A percentile compares a stretch with the other conserved stretches of the same genome.
Conservation (phyloP, 2,113 vertebrate species). For the Rostratula benghalensis region DNA sequence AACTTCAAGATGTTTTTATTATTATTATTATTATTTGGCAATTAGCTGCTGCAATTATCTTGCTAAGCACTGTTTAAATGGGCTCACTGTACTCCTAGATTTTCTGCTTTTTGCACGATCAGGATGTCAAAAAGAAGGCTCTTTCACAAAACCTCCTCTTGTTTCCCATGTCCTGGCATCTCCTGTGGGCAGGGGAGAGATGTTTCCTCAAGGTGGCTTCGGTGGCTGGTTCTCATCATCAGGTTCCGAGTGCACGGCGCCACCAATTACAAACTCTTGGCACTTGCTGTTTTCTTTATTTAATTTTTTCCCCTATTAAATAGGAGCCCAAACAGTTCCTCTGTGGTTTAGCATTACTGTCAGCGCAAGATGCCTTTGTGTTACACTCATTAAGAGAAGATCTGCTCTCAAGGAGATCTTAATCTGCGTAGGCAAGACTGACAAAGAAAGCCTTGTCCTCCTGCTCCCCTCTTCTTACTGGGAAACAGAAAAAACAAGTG, state of each 20-base stretch:
- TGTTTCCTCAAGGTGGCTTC: not conserved
- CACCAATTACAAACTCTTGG: not conserved
- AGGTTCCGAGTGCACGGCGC: not conserved
- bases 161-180: not conserved
- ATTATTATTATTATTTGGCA: constrained; percentile 59
- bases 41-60: constrained; percentile 65
- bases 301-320: not conserved
- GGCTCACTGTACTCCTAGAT: not conserved
- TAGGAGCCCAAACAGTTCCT: not conserved
- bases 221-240: accelerated
- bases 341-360: not conserved
- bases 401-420: not conserved
- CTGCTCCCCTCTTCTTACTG: not conserved
- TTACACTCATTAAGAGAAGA: not conserved
- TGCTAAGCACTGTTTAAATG: not conserved
- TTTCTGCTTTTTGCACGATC: not conserved
- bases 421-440: not conserved
- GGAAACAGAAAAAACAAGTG: not conserved
- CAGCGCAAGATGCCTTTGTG: not conserved
- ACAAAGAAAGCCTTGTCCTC: not conserved
- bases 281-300: not conserved
- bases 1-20: constrained; percentile 63
- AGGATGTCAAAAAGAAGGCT: not conserved
- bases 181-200: not conserved
- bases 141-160: not conserved